Conservation (phyloP, 2,113 vertebrate species). For the Macrotus californicus region DNA sequence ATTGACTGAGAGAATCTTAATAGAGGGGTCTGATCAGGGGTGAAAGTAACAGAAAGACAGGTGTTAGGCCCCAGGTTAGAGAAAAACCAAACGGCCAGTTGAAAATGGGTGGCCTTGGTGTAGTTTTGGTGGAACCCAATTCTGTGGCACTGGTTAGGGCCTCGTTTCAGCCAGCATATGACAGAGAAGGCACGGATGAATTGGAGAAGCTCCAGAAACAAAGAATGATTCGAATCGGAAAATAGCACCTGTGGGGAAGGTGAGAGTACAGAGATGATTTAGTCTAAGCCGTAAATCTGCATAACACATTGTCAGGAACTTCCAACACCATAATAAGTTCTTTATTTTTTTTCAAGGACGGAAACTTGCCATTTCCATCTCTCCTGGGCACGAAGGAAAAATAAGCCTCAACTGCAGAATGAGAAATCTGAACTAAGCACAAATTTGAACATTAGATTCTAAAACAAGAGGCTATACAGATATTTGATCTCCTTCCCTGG, state of each 20-base stretch:
- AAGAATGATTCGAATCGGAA: background rate
- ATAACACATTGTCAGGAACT: background rate
- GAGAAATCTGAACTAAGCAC: background rate
- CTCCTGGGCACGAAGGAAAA: background rate
- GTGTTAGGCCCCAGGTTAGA: slow-evolving; percentile 36
- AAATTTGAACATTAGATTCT: background rate
- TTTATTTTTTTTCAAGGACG: background rate
- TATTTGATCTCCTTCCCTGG: background rate
- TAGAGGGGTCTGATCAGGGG: background rate
- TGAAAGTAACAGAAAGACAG: slow-evolving; percentile 11
- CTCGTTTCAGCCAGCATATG: background rate
- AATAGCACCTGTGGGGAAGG: background rate
- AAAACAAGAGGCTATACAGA: background rate
- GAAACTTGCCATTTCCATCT: background rate
- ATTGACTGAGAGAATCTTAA: slow-evolving; percentile 13
- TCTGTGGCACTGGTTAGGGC: background rate
- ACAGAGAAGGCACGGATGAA: background rate
- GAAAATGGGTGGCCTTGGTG: background rate
- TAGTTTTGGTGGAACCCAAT: background rate
- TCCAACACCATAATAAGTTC: background rate
- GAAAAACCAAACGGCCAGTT: background rate
- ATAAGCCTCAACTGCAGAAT: background rate
- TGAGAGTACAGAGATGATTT: background rate
- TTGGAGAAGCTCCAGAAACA: background rate
- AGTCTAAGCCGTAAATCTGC: background rate